phyloP scores from a whole-genome alignment of 2,113 vertebrate species.

The Arvicanthis niloticus region DNA sequence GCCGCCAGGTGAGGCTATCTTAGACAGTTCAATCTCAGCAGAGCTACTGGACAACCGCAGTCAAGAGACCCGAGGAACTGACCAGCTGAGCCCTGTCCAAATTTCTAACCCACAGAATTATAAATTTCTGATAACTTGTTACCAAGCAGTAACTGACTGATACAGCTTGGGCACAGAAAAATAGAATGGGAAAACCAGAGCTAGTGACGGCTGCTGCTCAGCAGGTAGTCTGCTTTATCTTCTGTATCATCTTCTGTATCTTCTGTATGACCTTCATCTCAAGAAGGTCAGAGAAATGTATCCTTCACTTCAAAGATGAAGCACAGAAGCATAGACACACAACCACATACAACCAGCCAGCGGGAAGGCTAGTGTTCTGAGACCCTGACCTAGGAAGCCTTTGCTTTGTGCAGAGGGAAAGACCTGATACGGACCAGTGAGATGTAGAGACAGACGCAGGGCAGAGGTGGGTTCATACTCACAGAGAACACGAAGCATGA shows the following conservation, averaged over 20 bases:
- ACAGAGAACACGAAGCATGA: slow-evolving; percentile 85
- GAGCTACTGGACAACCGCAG: background rate
- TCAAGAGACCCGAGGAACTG: background rate
- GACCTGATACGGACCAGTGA: background rate
- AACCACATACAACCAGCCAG: background rate
- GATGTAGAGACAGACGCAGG: background rate
- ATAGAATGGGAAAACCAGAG: background rate
- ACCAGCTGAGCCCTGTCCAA: background rate
- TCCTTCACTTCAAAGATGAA: background rate
- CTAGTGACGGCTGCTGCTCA: background rate
- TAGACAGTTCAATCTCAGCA: background rate
- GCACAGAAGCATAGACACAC: background rate
- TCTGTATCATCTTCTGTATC: background rate
- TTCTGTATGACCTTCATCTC: background rate
- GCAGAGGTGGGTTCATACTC: slow-evolving; percentile 70
- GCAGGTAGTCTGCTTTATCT: background rate
- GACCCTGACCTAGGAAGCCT: background rate
- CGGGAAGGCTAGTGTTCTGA: background rate
- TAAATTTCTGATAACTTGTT: background rate
- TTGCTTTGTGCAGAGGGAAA: background rate
- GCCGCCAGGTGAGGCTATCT: background rate
- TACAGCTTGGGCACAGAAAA: background rate
- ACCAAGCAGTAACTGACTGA: background rate
- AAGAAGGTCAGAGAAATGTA: background rate
- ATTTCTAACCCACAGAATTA: background rate